Evolutionary conservation across 2,888 invertebrate genomes (phyloP).

Genomic region (Scaptomyza polygonia): DNA sequence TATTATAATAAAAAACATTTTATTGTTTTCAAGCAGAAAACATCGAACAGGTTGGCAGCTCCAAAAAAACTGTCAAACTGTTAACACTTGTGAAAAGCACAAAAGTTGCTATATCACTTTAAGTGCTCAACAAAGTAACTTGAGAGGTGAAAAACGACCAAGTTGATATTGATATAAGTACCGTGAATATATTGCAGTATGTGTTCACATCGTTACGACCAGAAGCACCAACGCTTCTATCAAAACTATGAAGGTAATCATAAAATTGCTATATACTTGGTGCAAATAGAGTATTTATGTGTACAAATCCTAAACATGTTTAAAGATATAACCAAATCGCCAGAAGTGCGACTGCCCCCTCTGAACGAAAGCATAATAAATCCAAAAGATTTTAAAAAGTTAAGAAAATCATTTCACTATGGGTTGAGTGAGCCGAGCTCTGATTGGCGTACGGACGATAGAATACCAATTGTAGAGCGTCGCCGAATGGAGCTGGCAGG

Average conservation of each 20-base stretch:
- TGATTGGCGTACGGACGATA: constrained; percentile 61
- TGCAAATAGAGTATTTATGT: neutral
- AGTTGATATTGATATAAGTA: constrained; percentile 26
- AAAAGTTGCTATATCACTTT: neutral
- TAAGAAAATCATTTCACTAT: constrained; percentile 26
- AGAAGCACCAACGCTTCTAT: constrained; percentile 33
- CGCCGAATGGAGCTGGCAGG: constrained; percentile 45
- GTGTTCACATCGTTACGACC: constrained; percentile 59
- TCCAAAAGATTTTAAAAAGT: neutral
- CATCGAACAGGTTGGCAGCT: neutral
- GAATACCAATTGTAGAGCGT: constrained; percentile 56
- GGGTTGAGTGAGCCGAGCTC: constrained; percentile 32
- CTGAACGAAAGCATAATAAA: accelerated
- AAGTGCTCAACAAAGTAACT: neutral
- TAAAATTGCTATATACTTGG: neutral
- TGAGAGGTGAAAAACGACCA: neutral
- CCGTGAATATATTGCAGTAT: constrained; percentile 45
- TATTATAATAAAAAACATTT: neutral
- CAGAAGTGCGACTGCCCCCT: constrained; percentile 19
- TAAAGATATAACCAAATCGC: constrained; percentile 19
- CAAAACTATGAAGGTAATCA: constrained; percentile 51
- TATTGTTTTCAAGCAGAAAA: too few relatives aligned
- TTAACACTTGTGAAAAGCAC: constrained; percentile 2
- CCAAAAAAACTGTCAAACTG: neutral
- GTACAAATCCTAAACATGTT: constrained; percentile 24